Conservation (phyloP, 1,140 invertebrate genomes). For the Gonioctena quinquepunctata region DNA sequence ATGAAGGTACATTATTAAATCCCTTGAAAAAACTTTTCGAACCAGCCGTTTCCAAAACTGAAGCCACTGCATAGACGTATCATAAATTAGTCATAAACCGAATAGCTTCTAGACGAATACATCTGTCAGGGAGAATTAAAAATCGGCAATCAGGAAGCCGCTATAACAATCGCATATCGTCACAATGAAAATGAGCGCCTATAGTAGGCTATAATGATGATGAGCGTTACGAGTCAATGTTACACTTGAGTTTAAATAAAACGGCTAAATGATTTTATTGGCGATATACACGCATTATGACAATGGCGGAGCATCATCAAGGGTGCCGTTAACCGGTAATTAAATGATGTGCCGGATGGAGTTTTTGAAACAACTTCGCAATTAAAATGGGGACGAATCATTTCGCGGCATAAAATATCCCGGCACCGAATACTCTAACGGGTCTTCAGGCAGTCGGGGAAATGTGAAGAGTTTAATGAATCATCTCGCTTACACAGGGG, state of each 20-base stretch:
- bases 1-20: too few species aligned
- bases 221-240: constrained; percentile 4
- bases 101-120: not conserved
- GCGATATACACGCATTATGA: constrained; percentile 37
- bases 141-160: not conserved
- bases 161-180: not conserved
- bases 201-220: not conserved
- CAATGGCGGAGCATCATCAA: constrained; percentile 34
- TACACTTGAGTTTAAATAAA: constrained; percentile 31
- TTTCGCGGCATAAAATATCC: constrained; percentile 15
- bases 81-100: not conserved
- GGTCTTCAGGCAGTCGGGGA: not conserved
- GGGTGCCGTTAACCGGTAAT: constrained; percentile 49
- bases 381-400: constrained; percentile 6
- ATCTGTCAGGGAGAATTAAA: not conserved
- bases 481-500: not conserved
- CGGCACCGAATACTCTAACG: not conserved
- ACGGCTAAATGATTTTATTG: constrained; percentile 47
- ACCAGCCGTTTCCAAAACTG: too few species aligned
- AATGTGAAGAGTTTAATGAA: not conserved
- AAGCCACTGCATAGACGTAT: not conserved
- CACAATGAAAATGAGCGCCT: not conserved
- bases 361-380: constrained; percentile 27
- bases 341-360: constrained; percentile 45
- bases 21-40: too few species aligned